phyloP scores from a whole-genome alignment of 2,113 vertebrate species.

The Sardina pilchardus region DNA sequence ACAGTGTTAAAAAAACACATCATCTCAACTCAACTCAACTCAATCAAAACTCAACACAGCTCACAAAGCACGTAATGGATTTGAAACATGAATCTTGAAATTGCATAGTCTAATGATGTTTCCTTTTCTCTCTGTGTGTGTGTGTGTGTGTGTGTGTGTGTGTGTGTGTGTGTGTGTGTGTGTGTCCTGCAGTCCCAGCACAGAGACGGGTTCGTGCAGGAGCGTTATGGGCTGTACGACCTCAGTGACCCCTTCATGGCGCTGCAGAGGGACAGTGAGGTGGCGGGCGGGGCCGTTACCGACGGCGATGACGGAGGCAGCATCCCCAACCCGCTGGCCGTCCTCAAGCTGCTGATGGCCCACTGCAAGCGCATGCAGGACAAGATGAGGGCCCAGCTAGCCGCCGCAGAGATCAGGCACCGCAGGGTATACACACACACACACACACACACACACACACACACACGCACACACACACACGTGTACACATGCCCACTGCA shows the following conservation, averaged over 20 bases:
- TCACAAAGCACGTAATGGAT: neutral
- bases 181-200: conserved; percentile 81
- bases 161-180: conserved; percentile 25
- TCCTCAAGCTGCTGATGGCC: conserved; percentile 92
- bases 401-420: conserved; percentile 89
- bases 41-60: too few species aligned
- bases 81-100: neutral
- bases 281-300: conserved; percentile 65
- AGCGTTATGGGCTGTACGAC: conserved; percentile 93
- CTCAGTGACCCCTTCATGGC: conserved; percentile 94
- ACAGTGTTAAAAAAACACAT: too few species aligned
- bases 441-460: neutral
- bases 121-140: neutral
- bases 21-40: neutral
- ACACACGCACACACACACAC: neutral
- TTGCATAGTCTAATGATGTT: too few species aligned
- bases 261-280: conserved; percentile 90
- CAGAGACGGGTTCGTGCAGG: conserved; percentile 89
- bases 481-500: conserved; percentile 78
- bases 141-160: neutral
- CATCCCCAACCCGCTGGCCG: conserved; percentile 85
- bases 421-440: conserved; percentile 75
- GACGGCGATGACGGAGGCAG: conserved; percentile 67
- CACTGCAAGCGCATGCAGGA: conserved; percentile 97
- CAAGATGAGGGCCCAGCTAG: conserved; percentile 90